Conservation (phyloP, 2,797 vertebrate species). For the Sebastolobus altivelis region DNA sequence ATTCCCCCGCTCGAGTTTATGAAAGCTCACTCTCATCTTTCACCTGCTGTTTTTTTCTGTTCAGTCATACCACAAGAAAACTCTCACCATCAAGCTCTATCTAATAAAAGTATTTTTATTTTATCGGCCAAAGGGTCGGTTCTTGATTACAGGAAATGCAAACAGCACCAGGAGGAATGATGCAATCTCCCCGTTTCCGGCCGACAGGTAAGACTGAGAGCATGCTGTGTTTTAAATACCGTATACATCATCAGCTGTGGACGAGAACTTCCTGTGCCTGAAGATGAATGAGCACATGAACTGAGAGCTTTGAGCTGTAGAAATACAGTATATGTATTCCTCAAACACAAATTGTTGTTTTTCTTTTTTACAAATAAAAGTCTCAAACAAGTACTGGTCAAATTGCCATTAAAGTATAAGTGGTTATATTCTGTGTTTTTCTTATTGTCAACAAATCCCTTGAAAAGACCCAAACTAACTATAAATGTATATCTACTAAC, state of each 20-base stretch:
- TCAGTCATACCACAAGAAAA: constrained; percentile 17
- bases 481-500: too few species aligned
- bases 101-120: constrained; percentile 37
- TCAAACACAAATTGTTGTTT: not conserved
- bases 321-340: too few species aligned
- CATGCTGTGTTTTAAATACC: not conserved
- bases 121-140: constrained; percentile 4
- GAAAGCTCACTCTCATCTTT: constrained; percentile 37
- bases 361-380: too few species aligned
- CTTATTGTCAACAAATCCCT: too few species aligned
- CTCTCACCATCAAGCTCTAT: not conserved
- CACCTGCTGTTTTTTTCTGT: constrained; percentile 20
- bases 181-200: constrained; percentile 30
- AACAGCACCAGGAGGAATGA: constrained; percentile 34
- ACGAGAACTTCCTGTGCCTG: not conserved
- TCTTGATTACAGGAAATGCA: constrained; percentile 38
- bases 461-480: too few species aligned
- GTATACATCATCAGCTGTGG: not conserved
- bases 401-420: too few species aligned
- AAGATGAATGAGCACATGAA: not conserved
- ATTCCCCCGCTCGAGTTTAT: constrained; percentile 17
- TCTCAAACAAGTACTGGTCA: too few species aligned
- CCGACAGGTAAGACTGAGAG: constrained; percentile 17
- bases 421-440: too few species aligned
- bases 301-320: not conserved